Percentiles rank a stretch among this genome's conserved stretches.
Evolutionary conservation across 2,888 invertebrate genomes (phyloP).

Genomic region (Conops quadrifasciatus): DNA sequence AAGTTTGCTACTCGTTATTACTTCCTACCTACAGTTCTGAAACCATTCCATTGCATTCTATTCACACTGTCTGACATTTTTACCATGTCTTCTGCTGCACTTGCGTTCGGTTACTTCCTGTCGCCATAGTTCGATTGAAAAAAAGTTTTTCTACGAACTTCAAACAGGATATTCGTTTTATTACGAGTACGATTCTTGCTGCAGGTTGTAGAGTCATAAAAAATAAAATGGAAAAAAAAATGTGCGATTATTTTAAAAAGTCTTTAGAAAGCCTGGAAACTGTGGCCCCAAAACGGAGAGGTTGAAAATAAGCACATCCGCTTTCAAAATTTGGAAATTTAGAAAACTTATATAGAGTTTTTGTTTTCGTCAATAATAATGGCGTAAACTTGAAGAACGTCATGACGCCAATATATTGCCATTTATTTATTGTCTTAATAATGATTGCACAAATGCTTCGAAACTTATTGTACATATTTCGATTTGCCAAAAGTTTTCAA

Average conservation of each 20-base stretch:
- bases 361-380: not conserved
- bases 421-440: not conserved
- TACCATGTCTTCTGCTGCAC: slow-evolving; percentile 3
- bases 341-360: too few species aligned
- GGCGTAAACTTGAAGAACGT: not conserved
- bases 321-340: not conserved
- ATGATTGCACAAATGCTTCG: too few species aligned
- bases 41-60: slow-evolving; percentile 2
- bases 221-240: not conserved
- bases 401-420: not conserved
- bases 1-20: too few species aligned
- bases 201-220: not conserved
- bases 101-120: not conserved
- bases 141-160: not conserved
- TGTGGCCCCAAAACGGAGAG: not conserved
- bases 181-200: not conserved
- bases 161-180: not conserved
- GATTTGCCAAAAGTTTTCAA: too few species aligned
- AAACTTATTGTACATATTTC: too few species aligned
- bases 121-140: not conserved
- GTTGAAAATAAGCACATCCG: slow-evolving; percentile 1
- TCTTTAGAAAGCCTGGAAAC: too few species aligned
- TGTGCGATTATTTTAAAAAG: too few species aligned
- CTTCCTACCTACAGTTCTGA: not conserved
- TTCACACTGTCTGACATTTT: not conserved